Percentiles rank a stretch among this genome's conserved stretches.
phyloP scores from a whole-genome alignment of 2,888 invertebrate species.

The Morpho deidamia region DNA sequence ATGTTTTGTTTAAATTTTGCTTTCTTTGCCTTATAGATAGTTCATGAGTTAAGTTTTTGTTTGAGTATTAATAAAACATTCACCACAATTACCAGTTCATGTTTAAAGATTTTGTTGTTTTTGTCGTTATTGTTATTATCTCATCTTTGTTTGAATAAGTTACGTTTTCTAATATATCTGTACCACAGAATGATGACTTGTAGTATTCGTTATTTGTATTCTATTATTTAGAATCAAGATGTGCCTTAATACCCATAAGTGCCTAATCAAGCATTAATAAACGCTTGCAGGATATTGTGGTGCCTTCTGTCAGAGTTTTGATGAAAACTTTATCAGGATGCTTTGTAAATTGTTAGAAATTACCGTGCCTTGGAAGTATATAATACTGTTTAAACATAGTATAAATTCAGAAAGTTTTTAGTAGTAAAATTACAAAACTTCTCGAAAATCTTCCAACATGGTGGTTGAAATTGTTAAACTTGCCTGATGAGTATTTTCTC shows the following conservation, averaged over 20 bases:
- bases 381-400: constrained; percentile 1
- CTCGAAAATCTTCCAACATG: constrained; percentile 2
- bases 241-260: constrained; percentile 63
- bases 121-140: constrained; percentile 15
- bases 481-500: constrained; percentile 47
- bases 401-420: constrained; percentile 1
- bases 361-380: constrained; percentile 4
- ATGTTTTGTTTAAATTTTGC: neutral
- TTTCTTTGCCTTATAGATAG: neutral
- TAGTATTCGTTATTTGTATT: neutral
- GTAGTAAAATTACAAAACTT: neutral
- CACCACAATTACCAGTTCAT: constrained; percentile 10
- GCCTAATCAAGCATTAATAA: constrained; percentile 36
- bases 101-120: constrained; percentile 17
- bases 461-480: constrained; percentile 7
- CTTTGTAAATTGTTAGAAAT: constrained; percentile 17
- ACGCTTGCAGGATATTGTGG: constrained; percentile 25
- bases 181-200: neutral
- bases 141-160: constrained; percentile 13
- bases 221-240: constrained; percentile 15
- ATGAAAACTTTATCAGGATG: constrained; percentile 40
- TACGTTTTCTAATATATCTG: constrained; percentile 20
- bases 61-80: constrained; percentile 1
- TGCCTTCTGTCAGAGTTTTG: constrained; percentile 46
- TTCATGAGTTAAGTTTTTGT: neutral